phyloP scores from a whole-genome alignment of 1,140 invertebrate genomes.

The Theocolax elegans region DNA sequence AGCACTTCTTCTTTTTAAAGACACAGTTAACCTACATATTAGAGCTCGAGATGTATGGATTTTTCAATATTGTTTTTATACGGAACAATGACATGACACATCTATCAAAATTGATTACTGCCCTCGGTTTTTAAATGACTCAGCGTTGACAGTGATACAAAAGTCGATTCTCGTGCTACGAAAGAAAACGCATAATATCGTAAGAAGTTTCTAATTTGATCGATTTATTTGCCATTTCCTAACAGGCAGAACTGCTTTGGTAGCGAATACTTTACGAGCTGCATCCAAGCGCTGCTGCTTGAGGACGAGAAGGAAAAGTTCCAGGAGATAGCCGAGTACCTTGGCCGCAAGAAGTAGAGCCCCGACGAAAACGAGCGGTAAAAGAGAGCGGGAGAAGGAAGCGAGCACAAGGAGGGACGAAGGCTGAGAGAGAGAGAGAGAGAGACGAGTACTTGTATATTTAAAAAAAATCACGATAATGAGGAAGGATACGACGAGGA shows the following conservation, averaged over 20 bases:
- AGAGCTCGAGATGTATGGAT: no score
- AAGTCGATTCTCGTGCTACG: no score
- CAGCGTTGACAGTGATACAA: no score
- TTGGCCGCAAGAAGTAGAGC: slow-evolving; percentile 67
- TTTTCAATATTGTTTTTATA: no score
- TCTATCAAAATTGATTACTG: no score
- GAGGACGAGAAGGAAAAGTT: slow-evolving; percentile 71
- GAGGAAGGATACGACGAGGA: not conserved
- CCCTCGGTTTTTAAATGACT: no score
- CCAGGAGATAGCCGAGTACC: slow-evolving; percentile 72
- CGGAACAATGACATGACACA: no score
- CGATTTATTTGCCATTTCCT: slow-evolving; percentile 36
- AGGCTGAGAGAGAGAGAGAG: not conserved
- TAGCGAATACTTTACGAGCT: slow-evolving; percentile 74
- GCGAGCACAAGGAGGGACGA: not conserved
- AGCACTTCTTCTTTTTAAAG: no score
- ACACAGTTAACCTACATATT: no score
- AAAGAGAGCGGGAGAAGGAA: not conserved
- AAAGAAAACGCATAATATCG: no score
- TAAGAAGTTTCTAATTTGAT: no score
- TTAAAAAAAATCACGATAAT: not conserved
- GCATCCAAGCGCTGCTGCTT: slow-evolving; percentile 72
- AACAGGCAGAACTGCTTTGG: slow-evolving; percentile 72
- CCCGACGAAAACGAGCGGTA: slow-evolving; percentile 13
- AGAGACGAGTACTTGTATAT: slow-evolving; percentile 11